A percentile compares a stretch with the other conserved stretches of the same genome.
phyloP scores from a whole-genome alignment of 2,797 vertebrate genomes.

The Pseudochirops corinnae region DNA sequence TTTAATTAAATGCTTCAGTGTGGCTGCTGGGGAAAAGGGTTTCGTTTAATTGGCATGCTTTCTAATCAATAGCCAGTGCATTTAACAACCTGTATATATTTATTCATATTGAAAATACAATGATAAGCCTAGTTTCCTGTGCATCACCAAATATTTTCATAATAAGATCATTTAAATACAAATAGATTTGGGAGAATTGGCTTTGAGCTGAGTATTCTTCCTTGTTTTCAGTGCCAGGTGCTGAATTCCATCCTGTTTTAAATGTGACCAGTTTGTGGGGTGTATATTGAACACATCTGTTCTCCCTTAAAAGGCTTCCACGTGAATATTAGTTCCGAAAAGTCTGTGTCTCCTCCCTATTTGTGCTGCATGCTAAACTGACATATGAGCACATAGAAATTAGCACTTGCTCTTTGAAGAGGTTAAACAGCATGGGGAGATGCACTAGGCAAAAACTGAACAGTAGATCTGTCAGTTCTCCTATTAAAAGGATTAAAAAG shows the following conservation, averaged over 20 bases:
- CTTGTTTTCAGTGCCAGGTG: conserved; percentile 79
- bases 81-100: conserved; percentile 73
- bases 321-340: conserved; percentile 54
- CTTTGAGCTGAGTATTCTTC: conserved; percentile 83
- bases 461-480: conserved; percentile 2
- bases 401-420: conserved; percentile 40
- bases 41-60: conserved; percentile 61
- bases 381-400: not conserved
- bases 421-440: not conserved
- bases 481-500: conserved; percentile 20
- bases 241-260: conserved; percentile 69
- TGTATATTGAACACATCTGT: conserved; percentile 32
- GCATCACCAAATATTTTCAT: conserved; percentile 75
- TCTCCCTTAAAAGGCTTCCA: conserved; percentile 3
- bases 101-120: conserved; percentile 81
- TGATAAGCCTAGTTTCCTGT: conserved; percentile 77
- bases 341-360: not conserved
- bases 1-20: not conserved
- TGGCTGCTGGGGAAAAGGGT: not conserved
- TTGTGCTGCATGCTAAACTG: conserved; percentile 30
- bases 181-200: conserved; percentile 81
- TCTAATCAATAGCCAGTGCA: conserved; percentile 70
- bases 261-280: conserved; percentile 22
- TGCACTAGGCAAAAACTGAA: conserved; percentile 13
- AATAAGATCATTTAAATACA: conserved; percentile 83